Base-by-base conservation (phyloP, 2,113 vertebrate species). In the Rhineura floridana region DNA sequence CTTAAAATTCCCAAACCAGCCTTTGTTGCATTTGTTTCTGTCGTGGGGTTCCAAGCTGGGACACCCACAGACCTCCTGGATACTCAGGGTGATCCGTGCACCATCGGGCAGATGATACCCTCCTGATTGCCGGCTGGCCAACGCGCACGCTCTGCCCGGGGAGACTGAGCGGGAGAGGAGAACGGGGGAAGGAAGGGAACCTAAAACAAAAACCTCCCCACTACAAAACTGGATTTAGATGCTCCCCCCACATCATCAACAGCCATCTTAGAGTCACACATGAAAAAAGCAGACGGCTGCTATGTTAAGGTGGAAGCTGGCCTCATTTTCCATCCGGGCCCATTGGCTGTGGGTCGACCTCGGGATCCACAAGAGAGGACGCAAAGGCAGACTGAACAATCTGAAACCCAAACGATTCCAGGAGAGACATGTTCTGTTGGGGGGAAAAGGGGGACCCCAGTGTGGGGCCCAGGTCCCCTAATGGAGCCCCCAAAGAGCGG, bases 401-500 rank as follows among this genome's bases (percentile, higher is more conserved):
- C 97, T 99, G 99, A 96, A 99, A 99, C 91, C 99, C 99, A 79
- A 99, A 99, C 0, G 99, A 99, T 96, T 99, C 99, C 2, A 99
- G 97, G 78, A 99, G 98, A 88, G 99, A 99, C 99, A 99, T 99
- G 97, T 98, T 99, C 97, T 99, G 99, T 96, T 99, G 99, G 73
- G 98, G 98, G 85, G 99, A 99, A 93, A 99, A 99, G 63, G 99
- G 99, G 30, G 98, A 99, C 83, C 97, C 96, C 1, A 99, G 95
- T 87, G 98, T 94, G 65, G 98, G 97, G 90, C 97, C 95, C 63
- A 98, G 96, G 93, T 99, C 98, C 83, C 97, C 98, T 78, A 98
- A 77, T 0, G 97, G 93, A 91, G 96, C 95, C 87, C 98, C 97
- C 17, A 98, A 97, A 46, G 98, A 96, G 93, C 97, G 96, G 88